Percentiles rank a stretch among this genome's conserved stretches.
phyloP scores from a whole-genome alignment of 1,140 invertebrate species.

The Drosophila busckii region DNA sequence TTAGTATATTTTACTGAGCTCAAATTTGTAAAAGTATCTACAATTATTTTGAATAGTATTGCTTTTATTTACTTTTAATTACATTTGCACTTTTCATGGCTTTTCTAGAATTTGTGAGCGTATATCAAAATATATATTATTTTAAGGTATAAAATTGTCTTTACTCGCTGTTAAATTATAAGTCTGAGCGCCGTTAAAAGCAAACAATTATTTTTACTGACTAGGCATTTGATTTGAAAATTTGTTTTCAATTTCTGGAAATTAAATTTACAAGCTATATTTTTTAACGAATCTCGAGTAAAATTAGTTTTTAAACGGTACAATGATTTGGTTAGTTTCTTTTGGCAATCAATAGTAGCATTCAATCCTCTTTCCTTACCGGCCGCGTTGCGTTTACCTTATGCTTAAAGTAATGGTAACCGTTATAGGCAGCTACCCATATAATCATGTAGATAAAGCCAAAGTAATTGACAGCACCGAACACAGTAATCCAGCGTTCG shows the following conservation, averaged over 20 bases:
- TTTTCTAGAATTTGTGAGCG: slow-evolving; percentile 32
- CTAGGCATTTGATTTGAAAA: too few relatives aligned
- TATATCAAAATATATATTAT: slow-evolving; percentile 61
- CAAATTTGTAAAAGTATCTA: background rate
- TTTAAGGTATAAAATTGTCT: slow-evolving; percentile 48
- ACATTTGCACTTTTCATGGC: slow-evolving; percentile 33
- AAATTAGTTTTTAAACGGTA: too few relatives aligned
- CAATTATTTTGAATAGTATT: slow-evolving; percentile 23
- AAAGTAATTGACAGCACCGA: slow-evolving; percentile 82
- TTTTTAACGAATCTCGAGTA: too few relatives aligned
- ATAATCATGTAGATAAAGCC: slow-evolving; percentile 83
- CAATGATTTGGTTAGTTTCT: too few relatives aligned
- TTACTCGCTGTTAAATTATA: slow-evolving; percentile 47
- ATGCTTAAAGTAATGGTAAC: slow-evolving; percentile 24
- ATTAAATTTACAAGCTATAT: too few relatives aligned
- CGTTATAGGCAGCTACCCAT: slow-evolving; percentile 78
- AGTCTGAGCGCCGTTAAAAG: slow-evolving; percentile 20
- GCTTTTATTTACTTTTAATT: slow-evolving; percentile 35
- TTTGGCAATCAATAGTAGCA: too few relatives aligned
- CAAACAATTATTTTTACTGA: slow-evolving; percentile 21
- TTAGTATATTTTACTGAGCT: background rate
- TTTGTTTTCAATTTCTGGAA: too few relatives aligned
- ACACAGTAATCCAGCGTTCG: slow-evolving; percentile 83
- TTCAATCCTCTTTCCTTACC: too few relatives aligned
- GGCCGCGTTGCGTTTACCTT: too few relatives aligned